Base-by-base conservation (phyloP, 2,888 invertebrate genomes). In the Cephus sareptanus region DNA sequence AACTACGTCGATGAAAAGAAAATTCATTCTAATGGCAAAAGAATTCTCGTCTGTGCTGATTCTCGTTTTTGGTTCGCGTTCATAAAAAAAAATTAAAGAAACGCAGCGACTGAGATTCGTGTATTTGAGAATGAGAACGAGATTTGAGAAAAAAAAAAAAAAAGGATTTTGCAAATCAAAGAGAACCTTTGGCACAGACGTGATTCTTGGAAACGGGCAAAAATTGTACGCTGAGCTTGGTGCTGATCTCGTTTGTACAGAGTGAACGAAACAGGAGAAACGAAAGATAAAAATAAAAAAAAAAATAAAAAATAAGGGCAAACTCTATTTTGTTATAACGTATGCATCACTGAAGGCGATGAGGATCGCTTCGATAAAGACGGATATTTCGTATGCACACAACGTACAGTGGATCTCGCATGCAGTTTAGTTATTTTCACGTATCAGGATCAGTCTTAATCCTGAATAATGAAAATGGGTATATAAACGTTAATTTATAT, bases 341-440 rank as follows among this genome's bases (percentile, higher is more conserved):
- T 69, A 34, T 73, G 40, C 71, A 56, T 75, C 35, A 73, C 73
- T 34, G 12, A 31, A 71, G 68, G 75, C 74, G 34, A 34, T 4
- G 30, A 35, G 74, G 34, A 73, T 75, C 68, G 71, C 68, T 82
- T 81, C 83, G 83, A 88, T 86, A 85, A 87, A 87, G 88, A 88
- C 89, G 88, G 87, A 87, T 89, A 69, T 79, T 76, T 74, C 34
- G n/a, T 74, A 56, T 23, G 56, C 56, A 56, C 23, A 56, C 23
- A 56, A 56, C 56, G 56, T 3, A 56, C 56, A 56, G 23, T 23
- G 9, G 23, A 56, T 35, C 13, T 56, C 56, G 23, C 56, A 56
- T 56, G 56, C 56, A 56, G 56, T 23, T 9, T 23, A 23, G 56
- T 6, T 56, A 56, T 23, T 56, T 23, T 23, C 23, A 56, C 23